Base-by-base conservation (phyloP, 92 coral and sea anemone genomes). In the Actinostola sp. region DNA sequence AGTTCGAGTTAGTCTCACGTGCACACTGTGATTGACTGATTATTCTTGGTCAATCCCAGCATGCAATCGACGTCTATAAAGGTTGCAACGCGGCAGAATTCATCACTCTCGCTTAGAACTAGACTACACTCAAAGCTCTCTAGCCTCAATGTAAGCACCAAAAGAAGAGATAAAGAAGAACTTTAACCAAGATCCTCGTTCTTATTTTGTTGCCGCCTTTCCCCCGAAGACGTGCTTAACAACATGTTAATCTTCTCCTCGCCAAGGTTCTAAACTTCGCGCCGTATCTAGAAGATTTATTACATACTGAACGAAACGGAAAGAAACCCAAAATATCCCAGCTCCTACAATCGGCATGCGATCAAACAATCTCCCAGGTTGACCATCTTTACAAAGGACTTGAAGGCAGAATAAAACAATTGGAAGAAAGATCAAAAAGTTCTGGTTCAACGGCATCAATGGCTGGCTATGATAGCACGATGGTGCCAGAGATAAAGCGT, bases 401-500 rank as follows among this genome's bases (percentile, higher is more conserved):
- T 11, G 51, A 61, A 20, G 15, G 11, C n/a, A 59, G 79, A 39
- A 73, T 73, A 59, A 46, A 25, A 32, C 1, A 42, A 17, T 25
- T 73, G 12, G 79, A 73, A 41, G 25, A 46, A 5, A 44, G 8
- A 59, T 23, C 41, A 3, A 54, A 31, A 2, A 43, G 30, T 16
- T 10, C 24, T 7, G 41, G 75, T 14, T 35, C 16, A 63, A 12
- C 61, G 5, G 15, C 61, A 20, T 13, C 13, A 48, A 23, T n/a
- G 19, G 16, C 21, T 3, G 57, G 57, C 16, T 3, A 14, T 3
- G 72, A 41, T 23, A 28, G 15, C 30, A 23, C 34, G 9, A 51
- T 35, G 62, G 32, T 69, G 8, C 49, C 45, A 36, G 90, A 82
- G 9, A 36, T 82, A 9, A 21, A 20, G 24, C 84, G 88, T 24